These are phyloP conservation scores for Mirounga angustirostris DNA, from an alignment of 2,113 vertebrate genomes.

Conservation along the genomic window DNA sequence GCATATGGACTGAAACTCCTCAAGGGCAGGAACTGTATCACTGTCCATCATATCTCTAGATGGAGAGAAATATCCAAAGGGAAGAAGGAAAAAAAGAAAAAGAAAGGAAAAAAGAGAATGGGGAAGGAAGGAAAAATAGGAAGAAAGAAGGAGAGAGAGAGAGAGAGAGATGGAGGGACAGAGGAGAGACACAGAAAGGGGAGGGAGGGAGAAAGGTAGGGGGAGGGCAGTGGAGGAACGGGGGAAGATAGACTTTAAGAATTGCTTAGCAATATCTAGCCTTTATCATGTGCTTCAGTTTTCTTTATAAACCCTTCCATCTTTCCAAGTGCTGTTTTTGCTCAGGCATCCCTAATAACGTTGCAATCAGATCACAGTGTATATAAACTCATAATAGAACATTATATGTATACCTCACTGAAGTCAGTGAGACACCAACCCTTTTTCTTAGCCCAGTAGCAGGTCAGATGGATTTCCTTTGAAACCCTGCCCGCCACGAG, in stretches of 20 bases:
- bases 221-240: too few relatives aligned
- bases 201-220: neutral
- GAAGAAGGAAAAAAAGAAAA: too few relatives aligned
- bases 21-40: neutral
- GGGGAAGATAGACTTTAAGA: neutral
- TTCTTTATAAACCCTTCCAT: neutral
- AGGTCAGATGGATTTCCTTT: accelerated
- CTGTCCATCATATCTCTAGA: neutral
- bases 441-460: neutral
- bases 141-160: too few relatives aligned
- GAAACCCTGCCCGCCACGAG: neutral
- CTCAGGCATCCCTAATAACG: neutral
- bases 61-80: neutral
- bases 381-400: neutral
- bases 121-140: accelerated
- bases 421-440: neutral
- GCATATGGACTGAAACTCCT: neutral
- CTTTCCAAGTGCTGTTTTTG: neutral
- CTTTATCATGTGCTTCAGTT: neutral
- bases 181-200: neutral
- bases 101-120: accelerated
- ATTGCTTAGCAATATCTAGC: neutral
- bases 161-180: neutral
- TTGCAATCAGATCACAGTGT: neutral
- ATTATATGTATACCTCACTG: neutral